phyloP scores from a whole-genome alignment of 2,888 invertebrate genomes.

The Pyrocoelia pectoralis region DNA sequence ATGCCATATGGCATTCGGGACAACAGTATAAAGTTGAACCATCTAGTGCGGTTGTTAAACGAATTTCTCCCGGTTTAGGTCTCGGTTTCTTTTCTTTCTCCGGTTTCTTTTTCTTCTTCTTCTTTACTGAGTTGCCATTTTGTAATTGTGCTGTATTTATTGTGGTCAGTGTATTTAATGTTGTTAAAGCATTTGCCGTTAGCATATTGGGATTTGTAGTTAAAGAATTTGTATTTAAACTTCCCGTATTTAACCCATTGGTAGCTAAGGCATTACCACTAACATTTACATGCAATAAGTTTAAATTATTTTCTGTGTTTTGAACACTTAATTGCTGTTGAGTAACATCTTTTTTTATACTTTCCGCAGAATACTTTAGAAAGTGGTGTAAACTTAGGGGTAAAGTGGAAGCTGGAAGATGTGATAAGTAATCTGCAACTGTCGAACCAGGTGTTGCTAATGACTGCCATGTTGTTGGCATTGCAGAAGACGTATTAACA shows the following conservation, averaged over 20 bases:
- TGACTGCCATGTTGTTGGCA: conserved; percentile 76
- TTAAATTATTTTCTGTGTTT: conserved; percentile 49
- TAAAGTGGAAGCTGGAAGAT: conserved; percentile 75
- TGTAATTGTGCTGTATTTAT: conserved; percentile 56
- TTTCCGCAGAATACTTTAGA: conserved; percentile 81
- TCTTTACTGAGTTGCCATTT: conserved; percentile 64
- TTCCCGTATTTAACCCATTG: conserved; percentile 54
- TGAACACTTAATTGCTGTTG: conserved; percentile 54
- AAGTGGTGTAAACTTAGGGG: conserved; percentile 85
- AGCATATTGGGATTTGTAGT: conserved; percentile 48
- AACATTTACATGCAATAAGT: conserved; percentile 50
- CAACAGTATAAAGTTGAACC: conserved; percentile 87
- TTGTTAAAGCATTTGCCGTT: conserved; percentile 62
- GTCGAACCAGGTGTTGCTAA: conserved; percentile 72
- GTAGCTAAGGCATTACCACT: conserved; percentile 48
- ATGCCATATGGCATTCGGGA: conserved; percentile 90
- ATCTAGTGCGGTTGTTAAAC: conserved; percentile 80
- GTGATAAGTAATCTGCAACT: conserved; percentile 85
- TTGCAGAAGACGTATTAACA: conserved; percentile 59
- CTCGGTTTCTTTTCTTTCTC: conserved; percentile 82
- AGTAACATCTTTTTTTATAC: conserved; percentile 75
- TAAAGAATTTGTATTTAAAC: conserved; percentile 32
- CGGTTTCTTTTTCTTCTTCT: conserved; percentile 82
- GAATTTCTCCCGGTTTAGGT: conserved; percentile 85
- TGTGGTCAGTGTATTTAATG: conserved; percentile 60